These are phyloP conservation scores for Syngnathus scovelli DNA, from an alignment of 2,113 vertebrate genomes.

Conservation along the genomic window DNA sequence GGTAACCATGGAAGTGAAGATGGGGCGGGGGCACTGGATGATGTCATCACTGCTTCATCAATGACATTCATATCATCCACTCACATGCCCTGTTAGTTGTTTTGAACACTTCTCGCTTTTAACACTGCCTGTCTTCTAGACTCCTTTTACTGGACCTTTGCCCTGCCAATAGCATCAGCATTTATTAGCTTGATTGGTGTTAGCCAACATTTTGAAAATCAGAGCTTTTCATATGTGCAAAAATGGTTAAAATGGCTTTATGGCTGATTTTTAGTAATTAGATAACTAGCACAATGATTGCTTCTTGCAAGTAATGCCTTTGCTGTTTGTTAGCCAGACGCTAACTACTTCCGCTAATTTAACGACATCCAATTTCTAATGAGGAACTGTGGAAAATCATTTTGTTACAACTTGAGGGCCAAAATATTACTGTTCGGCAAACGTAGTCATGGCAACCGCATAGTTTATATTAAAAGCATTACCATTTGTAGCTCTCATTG, in stretches of 20 bases:
- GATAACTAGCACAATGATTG: neutral
- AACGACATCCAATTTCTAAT: neutral
- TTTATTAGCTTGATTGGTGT: neutral
- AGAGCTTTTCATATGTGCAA: neutral
- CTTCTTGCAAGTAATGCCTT: neutral
- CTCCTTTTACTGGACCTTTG: neutral
- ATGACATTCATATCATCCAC: neutral
- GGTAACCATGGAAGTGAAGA: conserved; percentile 71
- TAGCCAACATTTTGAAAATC: neutral
- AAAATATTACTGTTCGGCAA: neutral
- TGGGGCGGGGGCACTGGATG: conserved; percentile 1
- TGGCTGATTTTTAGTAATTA: neutral
- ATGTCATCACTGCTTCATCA: conserved; percentile 19
- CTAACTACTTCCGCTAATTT: neutral
- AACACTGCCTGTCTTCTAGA: neutral
- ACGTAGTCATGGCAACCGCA: neutral
- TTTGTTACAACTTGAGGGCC: neutral
- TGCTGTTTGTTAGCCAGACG: neutral
- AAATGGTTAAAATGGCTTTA: too few relatives aligned
- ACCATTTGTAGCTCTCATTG: neutral
- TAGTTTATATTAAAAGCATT: too few relatives aligned
- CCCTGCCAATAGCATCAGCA: neutral
- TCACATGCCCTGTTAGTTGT: neutral
- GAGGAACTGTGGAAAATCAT: neutral
- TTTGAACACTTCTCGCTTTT: neutral